Evolutionary conservation across 2,888 invertebrate genomes (phyloP).

Genomic region (Exephanes ischioxanthus): DNA sequence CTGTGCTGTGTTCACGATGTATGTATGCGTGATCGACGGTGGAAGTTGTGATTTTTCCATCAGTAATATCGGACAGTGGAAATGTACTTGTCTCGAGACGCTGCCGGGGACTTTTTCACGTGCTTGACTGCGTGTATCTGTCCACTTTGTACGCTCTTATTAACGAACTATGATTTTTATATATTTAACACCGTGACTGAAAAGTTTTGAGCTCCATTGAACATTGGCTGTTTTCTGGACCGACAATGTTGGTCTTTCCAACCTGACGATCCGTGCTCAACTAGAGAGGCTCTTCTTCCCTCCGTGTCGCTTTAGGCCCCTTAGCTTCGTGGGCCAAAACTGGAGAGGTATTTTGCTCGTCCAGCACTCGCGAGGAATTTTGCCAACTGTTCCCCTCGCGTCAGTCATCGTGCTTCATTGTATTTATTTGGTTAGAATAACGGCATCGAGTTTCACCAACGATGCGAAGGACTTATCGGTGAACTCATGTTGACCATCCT

Average conservation of each 20-base stretch:
- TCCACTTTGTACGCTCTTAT: not conserved
- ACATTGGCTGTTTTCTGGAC: not conserved
- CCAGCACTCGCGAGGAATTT: not conserved
- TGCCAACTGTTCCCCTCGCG: not conserved
- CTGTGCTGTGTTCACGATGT: not conserved
- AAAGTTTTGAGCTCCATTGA: not conserved
- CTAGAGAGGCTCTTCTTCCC: not conserved
- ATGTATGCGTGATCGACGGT: not conserved
- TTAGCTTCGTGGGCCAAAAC: not conserved
- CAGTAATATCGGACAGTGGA: not conserved
- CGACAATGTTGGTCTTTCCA: not conserved
- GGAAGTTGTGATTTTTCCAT: not conserved
- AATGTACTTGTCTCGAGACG: slow-evolving; percentile 26
- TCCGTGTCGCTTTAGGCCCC: not conserved
- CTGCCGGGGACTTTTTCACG: not conserved
- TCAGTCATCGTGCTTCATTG: not conserved
- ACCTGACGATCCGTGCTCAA: not conserved
- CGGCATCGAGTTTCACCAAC: not conserved
- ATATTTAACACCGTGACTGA: not conserved
- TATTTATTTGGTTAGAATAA: not conserved
- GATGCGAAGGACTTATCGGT: not conserved
- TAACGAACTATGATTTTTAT: not conserved
- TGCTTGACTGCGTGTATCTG: not conserved
- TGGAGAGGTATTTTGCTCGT: not conserved
- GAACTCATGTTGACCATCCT: not conserved